Evolutionary conservation across 2,888 invertebrate genomes (phyloP).

Genomic region (Heliconius ismenius): DNA sequence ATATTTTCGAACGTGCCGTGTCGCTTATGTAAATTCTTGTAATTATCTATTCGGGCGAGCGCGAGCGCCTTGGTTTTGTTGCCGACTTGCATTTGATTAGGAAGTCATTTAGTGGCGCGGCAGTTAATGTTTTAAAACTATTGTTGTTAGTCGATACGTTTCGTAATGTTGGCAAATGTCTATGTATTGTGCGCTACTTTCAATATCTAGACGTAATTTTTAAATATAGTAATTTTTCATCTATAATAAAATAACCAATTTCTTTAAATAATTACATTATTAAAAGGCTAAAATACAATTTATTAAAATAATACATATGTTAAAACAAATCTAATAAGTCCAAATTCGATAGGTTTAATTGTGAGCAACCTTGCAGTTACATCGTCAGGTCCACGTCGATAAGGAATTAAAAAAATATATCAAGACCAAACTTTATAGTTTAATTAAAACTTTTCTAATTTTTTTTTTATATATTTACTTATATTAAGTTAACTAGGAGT

Average conservation of each 20-base stretch:
- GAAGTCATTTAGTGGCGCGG: background rate
- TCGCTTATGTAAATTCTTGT: slow-evolving; percentile 21
- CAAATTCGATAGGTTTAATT: background rate
- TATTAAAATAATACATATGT: no score
- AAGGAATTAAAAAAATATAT: background rate
- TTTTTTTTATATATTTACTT: background rate
- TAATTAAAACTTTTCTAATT: no score
- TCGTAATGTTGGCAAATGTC: background rate
- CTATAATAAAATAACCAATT: background rate
- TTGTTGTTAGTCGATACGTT: background rate
- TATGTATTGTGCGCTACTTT: background rate
- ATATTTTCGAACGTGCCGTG: slow-evolving; percentile 16
- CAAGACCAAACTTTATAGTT: background rate
- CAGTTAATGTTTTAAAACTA: background rate
- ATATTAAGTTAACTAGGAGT: background rate
- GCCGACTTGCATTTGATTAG: slow-evolving; percentile 17
- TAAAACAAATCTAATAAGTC: background rate
- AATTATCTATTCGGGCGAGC: slow-evolving; percentile 5
- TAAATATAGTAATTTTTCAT: background rate
- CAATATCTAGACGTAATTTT: background rate
- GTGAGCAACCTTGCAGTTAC: no score
- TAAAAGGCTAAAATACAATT: background rate
- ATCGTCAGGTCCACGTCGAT: background rate
- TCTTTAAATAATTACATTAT: background rate
- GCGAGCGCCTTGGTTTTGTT: background rate